Evolutionary conservation across 1,140 invertebrate species (phyloP).

Genomic region (Camponotus vicinus): DNA sequence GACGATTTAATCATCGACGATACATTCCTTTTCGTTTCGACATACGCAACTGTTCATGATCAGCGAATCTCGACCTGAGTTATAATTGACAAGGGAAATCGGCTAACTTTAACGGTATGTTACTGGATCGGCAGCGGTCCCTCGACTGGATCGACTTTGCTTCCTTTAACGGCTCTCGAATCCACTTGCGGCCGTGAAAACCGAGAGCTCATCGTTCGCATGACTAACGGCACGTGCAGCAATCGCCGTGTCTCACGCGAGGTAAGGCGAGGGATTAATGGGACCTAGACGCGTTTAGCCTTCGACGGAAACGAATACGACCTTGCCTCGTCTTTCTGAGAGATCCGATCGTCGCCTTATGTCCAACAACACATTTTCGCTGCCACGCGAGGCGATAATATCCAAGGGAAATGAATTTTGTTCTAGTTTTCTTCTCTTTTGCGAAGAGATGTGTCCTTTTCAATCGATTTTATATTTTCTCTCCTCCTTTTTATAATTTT

Average conservation of each 20-base stretch:
- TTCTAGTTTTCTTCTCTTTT: no score
- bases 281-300: not conserved
- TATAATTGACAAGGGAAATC: constrained; percentile 16
- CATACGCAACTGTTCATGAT: no score
- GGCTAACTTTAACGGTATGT: constrained; percentile 36
- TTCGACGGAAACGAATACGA: constrained; percentile 16
- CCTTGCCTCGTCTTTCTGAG: constrained; percentile 5
- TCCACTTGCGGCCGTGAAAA: constrained; percentile 64
- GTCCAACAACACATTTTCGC: constrained; percentile 1
- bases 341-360: not conserved
- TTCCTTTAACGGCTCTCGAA: constrained; percentile 52
- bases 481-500: no score
- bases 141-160: not conserved
- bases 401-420: not conserved
- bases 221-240: constrained; percentile 61
- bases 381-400: not conserved
- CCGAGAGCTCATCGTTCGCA: constrained; percentile 52
- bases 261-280: constrained; percentile 19
- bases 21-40: no score
- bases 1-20: no score
- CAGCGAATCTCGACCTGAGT: no score
- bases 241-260: constrained; percentile 58
- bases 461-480: not conserved
- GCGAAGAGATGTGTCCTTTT: not conserved
- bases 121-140: not conserved